Conservation (phyloP, 2,888 invertebrate species). For the Himalopsyche japonica region DNA sequence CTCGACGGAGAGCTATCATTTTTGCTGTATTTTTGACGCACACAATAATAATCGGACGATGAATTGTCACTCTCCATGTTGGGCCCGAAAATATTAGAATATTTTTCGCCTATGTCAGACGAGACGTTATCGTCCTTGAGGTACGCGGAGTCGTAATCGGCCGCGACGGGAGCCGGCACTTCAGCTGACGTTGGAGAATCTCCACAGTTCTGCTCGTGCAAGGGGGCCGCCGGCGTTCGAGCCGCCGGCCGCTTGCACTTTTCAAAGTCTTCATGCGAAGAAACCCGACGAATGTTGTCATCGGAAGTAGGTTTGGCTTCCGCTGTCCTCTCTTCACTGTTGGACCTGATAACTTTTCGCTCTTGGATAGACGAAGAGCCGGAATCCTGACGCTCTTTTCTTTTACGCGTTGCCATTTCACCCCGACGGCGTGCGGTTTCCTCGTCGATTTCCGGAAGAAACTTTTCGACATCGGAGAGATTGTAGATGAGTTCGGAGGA, state of each 20-base stretch:
- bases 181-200: constrained; percentile 9
- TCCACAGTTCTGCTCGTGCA: constrained; percentile 46
- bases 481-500: constrained; percentile 35
- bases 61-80: constrained; percentile 45
- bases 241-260: constrained; percentile 42
- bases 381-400: constrained; percentile 68
- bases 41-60: constrained; percentile 42
- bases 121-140: constrained; percentile 22
- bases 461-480: constrained; percentile 35
- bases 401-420: constrained; percentile 53
- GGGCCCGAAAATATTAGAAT: constrained; percentile 30
- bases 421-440: constrained; percentile 44
- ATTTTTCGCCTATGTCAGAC: constrained; percentile 31
- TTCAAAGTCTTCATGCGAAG: constrained; percentile 66
- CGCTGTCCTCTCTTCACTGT: constrained; percentile 61
- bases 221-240: constrained; percentile 41
- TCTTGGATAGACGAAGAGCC: constrained; percentile 60
- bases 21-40: constrained; percentile 36
- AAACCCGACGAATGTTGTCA: constrained; percentile 59
- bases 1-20: constrained; percentile 51
- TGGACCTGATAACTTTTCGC: constrained; percentile 64
- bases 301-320: constrained; percentile 41
- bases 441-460: constrained; percentile 31
- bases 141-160: constrained; percentile 21
- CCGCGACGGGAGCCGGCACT: constrained; percentile 12